Evolutionary conservation across 2,888 invertebrate species (phyloP), one percentile per base, ranked within the genome.

Genomic region (Lymantria monacha): DNA sequence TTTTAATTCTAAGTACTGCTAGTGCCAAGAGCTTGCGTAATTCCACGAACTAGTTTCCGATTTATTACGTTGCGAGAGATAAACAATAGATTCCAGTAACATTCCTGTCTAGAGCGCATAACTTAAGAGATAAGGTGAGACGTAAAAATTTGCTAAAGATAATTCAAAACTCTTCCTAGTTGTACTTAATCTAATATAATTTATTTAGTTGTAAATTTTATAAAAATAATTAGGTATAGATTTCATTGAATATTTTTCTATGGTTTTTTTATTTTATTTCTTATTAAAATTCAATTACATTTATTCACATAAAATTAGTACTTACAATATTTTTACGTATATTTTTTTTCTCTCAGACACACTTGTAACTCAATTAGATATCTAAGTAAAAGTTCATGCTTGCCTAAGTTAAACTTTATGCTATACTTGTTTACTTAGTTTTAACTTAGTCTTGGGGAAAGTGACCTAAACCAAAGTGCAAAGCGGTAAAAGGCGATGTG

Each of bases 391-490:
- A 67, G 57, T 62, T 57, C 45, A 57, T 51, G 22, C 22, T 22
- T 22, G 22, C 22, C 22, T 22, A 22, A 22, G 55, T 61, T 68
- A 33, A 36, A 36, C 36, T 22, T 22, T 22, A 22, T 22, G 22
- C 22, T 54, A 61, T 66, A 56, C 66, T 51, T 59, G 65, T 65
- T 69, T 67, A 64, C 61, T 64, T 60, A 57, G 55, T 53, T 58
- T n/a, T 57, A 61, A 69, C 59, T 69, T 64, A 53, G 59, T 56
- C 49, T 61, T 60, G 55, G 78, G 68, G 79, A 81, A 81, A 81
- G 79, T 76, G 61, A 63, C 74, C 71, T 66, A 67, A 70, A 65
- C 63, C 62, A 66, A 73, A 73, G 66, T 66, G 66, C 70, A 70
- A 55, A 66, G 61, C 65, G 69, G 66, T 67, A 68, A 72, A 75